Evolutionary conservation across 2,113 vertebrate species (phyloP).

Genomic region (Rhynchomys soricoides): DNA sequence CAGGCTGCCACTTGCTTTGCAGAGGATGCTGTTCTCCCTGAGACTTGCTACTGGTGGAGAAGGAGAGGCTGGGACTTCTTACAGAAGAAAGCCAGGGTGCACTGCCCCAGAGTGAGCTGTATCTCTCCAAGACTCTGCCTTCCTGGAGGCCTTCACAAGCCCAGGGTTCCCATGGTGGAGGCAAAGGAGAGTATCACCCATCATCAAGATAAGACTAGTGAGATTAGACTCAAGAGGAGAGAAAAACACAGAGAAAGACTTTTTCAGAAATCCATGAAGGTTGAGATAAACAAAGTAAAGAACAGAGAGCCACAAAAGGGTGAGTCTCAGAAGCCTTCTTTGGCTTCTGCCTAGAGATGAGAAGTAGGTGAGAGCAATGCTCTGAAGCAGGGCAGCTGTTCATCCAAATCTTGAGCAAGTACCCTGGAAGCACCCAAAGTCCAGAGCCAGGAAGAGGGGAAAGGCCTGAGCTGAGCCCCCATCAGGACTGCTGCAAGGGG

Average conservation of each 20-base stretch:
- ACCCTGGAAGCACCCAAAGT: fast-evolving
- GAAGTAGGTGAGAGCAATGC: background rate
- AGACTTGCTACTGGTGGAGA: background rate
- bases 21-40: background rate
- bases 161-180: fast-evolving
- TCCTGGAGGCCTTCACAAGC: too few species aligned
- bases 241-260: fast-evolving
- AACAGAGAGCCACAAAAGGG: too few species aligned
- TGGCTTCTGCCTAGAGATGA: background rate
- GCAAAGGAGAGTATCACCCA: background rate
- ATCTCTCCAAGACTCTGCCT: background rate
- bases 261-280: background rate
- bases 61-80: background rate
- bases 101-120: fast-evolving
- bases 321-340: fast-evolving
- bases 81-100: background rate
- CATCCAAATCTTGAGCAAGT: fast-evolving
- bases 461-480: background rate
- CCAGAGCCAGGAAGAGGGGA: background rate
- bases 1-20: background rate
- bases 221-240: background rate
- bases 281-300: background rate
- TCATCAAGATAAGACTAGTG: background rate
- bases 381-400: fast-evolving
- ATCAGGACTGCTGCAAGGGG: too few species aligned